Base-by-base conservation (phyloP, 2,113 vertebrate genomes). In the Lasiurus borealis region DNA sequence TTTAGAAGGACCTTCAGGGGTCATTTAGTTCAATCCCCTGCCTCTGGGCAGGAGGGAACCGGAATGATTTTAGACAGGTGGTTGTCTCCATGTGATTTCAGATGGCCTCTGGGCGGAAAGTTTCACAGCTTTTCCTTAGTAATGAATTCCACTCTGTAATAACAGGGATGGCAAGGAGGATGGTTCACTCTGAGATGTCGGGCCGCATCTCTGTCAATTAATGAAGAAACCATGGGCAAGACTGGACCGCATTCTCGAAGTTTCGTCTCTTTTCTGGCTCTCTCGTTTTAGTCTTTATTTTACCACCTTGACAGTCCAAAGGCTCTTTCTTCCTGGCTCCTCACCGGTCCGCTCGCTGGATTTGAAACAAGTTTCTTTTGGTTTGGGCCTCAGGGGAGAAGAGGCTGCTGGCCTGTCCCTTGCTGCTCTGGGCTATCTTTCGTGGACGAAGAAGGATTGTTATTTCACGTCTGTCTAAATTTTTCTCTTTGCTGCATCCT, bases 21-120 rank as follows among this genome's bases (percentile, higher is more conserved):
- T 91, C 83, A 50, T 77, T 84, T 76, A 93, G 69, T 76, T 93
- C 54, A 96, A 73, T 66, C 77, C 52, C 44, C 68, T 36, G 48
- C 25, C 31, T 86, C 71, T 27, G 44, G 62, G 48, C 50, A 29
- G 27, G 48, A 23, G 50, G 80, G 50, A 50, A 59, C n/a, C 68
- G 46, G 73, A 92, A 75, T 87, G 64, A 82, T 85, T 95, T 73
- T 54, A 91, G 90, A 82, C 77, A 93, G 71, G 44, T 93, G 83
- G 71, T 76, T 94, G 59, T 84, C 76, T 52, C 3, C 31, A 50
- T 85, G 40, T 97, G 77, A 78, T 94, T 97, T 96, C 87, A 88
- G 92, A 89, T 64, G 76, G 89, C 68, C 81, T 64, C 34, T 2
- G 80, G 84, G 85, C 11, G 2, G 80, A 76, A 85, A 75, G 73